A percentile compares a stretch with the other conserved stretches of the same genome.
These are phyloP conservation scores for Fragum sueziense DNA, from an alignment of 2,888 invertebrate species.

Conservation along the genomic window DNA sequence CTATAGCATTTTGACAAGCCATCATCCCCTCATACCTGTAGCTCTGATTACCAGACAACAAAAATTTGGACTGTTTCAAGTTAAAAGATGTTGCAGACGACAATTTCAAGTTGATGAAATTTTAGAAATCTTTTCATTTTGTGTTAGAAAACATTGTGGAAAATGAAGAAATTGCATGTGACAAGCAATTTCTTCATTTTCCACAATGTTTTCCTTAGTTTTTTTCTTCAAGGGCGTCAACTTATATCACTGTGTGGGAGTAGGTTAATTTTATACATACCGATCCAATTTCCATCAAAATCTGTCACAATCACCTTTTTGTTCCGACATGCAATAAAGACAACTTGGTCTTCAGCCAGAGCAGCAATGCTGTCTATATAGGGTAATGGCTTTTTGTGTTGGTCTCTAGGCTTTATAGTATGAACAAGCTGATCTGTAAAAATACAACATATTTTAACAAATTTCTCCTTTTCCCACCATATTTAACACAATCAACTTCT, in stretches of 20 bases:
- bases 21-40: no score
- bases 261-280: slow-evolving; percentile 16
- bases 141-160: neutral
- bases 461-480: no score
- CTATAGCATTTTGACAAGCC: no score
- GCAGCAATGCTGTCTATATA: slow-evolving; percentile 39
- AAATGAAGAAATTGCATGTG: neutral
- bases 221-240: neutral
- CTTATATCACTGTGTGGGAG: neutral
- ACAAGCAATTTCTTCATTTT: neutral
- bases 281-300: slow-evolving; percentile 51
- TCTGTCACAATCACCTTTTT: slow-evolving; percentile 50
- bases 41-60: no score
- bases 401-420: slow-evolving; percentile 26
- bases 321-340: slow-evolving; percentile 37
- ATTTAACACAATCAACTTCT: no score
- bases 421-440: slow-evolving; percentile 25
- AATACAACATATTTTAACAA: no score
- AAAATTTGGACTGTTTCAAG: no score
- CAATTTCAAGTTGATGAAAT: no score
- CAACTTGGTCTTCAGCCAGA: slow-evolving; percentile 33
- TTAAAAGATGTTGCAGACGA: no score
- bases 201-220: neutral
- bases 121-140: no score
- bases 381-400: slow-evolving; percentile 15